These are phyloP conservation scores for Gonioctena quinquepunctata DNA, from an alignment of 1,140 invertebrate species.

Conservation along the genomic window DNA sequence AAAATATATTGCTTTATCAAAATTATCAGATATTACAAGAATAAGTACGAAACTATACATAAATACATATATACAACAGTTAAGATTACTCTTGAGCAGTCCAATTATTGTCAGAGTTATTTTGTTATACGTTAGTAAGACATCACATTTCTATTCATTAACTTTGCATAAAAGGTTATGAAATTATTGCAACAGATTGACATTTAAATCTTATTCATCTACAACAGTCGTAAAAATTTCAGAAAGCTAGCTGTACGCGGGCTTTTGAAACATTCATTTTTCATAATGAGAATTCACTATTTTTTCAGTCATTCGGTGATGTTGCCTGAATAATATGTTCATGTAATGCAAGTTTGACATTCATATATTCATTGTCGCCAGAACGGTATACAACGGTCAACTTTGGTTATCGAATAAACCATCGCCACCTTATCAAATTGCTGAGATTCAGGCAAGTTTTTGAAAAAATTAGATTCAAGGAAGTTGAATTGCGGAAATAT, in stretches of 20 bases:
- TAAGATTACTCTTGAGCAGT: conserved; percentile 22
- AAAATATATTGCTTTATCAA: not conserved
- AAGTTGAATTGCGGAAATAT: too few relatives aligned
- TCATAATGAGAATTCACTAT: not conserved
- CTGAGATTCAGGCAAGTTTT: too few relatives aligned
- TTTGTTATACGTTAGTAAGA: conserved; percentile 22
- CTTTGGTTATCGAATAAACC: too few relatives aligned
- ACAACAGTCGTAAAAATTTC: not conserved
- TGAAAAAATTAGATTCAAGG: too few relatives aligned
- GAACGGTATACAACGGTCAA: too few relatives aligned
- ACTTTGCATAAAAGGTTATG: not conserved
- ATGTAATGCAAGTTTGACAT: too few relatives aligned
- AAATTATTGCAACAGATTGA: not conserved
- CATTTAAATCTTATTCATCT: not conserved
- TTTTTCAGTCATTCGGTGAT: not conserved
- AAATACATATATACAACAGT: conserved; percentile 12
- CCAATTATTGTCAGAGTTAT: conserved; percentile 20
- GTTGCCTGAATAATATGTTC: too few relatives aligned
- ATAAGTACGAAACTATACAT: conserved; percentile 26
- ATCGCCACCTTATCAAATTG: too few relatives aligned
- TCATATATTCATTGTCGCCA: too few relatives aligned
- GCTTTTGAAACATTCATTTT: not conserved
- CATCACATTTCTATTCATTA: conserved; percentile 26
- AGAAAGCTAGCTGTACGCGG: not conserved
- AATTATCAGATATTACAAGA: not conserved